Percentiles rank a stretch among this genome's conserved stretches.
These are phyloP conservation scores for Corythaixoides concolor DNA, from an alignment of 2,113 vertebrate genomes.

Conservation along the genomic window DNA sequence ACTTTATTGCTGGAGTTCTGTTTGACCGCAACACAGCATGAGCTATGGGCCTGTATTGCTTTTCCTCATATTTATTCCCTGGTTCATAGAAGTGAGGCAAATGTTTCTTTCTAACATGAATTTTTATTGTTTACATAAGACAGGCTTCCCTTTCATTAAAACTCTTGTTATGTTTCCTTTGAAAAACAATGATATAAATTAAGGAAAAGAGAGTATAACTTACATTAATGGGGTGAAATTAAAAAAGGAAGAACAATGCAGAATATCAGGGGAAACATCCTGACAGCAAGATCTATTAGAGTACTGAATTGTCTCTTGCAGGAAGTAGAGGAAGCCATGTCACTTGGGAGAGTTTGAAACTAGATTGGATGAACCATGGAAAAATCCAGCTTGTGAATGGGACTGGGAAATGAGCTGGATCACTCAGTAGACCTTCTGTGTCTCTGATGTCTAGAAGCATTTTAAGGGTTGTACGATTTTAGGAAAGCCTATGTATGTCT, in stretches of 20 bases:
- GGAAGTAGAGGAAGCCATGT: not conserved
- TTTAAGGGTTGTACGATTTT: not conserved
- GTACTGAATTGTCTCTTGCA: not conserved
- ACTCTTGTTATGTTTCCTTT: conserved; percentile 39
- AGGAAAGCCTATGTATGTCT: not conserved
- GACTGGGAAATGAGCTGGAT: not conserved
- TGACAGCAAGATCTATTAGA: not conserved
- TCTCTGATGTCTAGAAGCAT: not conserved
- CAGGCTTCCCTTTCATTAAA: conserved; percentile 20
- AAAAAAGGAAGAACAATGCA: not conserved
- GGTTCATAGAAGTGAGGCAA: not conserved
- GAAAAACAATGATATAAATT: conserved; percentile 45
- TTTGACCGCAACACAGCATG: not conserved
- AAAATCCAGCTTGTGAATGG: not conserved
- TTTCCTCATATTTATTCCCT: not conserved
- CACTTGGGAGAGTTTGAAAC: not conserved
- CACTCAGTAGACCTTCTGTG: not conserved
- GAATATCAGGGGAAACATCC: conserved; percentile 21
- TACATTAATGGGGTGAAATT: not conserved
- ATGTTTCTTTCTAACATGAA: not conserved
- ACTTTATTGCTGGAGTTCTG: not conserved
- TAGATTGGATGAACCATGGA: not conserved
- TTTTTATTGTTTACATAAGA: conserved; percentile 17
- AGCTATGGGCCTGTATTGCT: not conserved
- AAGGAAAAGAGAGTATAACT: conserved; percentile 28